phyloP scores from a whole-genome alignment of 2,113 vertebrate species.

The Erinaceus europaeus region DNA sequence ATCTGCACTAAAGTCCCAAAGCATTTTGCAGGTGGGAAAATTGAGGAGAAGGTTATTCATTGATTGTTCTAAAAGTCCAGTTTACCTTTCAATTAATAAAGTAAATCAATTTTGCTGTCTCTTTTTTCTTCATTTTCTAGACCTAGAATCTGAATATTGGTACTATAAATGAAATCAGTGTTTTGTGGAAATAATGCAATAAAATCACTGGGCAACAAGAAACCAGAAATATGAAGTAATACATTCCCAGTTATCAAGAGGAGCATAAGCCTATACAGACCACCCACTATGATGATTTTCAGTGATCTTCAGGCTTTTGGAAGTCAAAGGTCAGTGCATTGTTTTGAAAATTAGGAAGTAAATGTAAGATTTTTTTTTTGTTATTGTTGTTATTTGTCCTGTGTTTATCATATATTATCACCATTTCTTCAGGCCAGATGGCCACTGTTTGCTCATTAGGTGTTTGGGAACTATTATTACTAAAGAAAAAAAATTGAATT shows the following conservation, averaged over 20 bases:
- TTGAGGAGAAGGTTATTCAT: background rate
- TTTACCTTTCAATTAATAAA: background rate
- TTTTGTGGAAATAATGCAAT: background rate
- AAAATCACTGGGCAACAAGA: background rate
- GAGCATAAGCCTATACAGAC: conserved; percentile 15
- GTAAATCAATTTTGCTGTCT: background rate
- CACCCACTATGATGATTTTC: background rate
- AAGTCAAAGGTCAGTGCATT: background rate
- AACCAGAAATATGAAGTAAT: conserved; percentile 2
- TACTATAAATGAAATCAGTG: background rate
- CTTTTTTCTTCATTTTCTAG: background rate
- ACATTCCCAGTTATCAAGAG: conserved; percentile 14
- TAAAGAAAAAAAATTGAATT: background rate
- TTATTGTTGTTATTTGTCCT: background rate
- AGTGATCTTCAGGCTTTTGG: background rate
- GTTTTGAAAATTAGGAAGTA: background rate
- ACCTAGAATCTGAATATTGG: background rate
- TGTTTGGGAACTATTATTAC: background rate
- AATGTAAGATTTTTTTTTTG: background rate
- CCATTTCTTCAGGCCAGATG: background rate
- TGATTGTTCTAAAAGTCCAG: background rate
- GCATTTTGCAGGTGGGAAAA: conserved; percentile 31
- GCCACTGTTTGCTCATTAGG: background rate
- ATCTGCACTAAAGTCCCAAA: background rate
- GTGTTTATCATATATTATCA: background rate